Evolutionary conservation across 2,797 vertebrate genomes (phyloP), one percentile per base, ranked within the genome.

Genomic region (Neoniphon sammara): DNA sequence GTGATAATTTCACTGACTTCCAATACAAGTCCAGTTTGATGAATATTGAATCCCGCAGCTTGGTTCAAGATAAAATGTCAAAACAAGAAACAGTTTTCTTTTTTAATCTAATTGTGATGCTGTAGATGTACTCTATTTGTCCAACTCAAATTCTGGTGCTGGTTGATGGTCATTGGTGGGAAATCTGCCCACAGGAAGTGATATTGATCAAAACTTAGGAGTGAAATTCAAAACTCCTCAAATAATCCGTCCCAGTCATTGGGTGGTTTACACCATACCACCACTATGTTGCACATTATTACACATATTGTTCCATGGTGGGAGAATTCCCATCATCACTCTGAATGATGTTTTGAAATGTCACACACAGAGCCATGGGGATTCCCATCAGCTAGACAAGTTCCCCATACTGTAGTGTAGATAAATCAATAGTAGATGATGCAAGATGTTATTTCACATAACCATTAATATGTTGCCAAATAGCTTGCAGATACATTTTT

Each of bases 291-390:
- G 36, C 36, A 11, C 25, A 27, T 27, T 27, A 27, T 34, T 34
- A 34, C 31, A 34, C 31, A 34, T 27, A 17, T 12, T 46, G 44
- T 56, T 2, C 49, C 25, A 54, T 54, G 4, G 17, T 5, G 46
- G 20, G 14, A 34, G 8, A 71, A 36, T 17, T 65, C 27, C 57
- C 58, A 60, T 44, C 2, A 31, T 59, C 15, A 75, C 50, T n/a
- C 1, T 31, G 8, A 53, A 27, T 49, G 7, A 44, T 54, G 27
- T 57, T 64, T 67, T 31, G 4, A 74, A 76, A 42, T 66, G 58
- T 70, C 46, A 52, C 17, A 67, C 2, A 47, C 6, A 47, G 5
- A 50, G 9, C 18, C 9, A 21, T 10, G 47, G 47, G 47, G 18
- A 20, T 50, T 50, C 20, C 18, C 7, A 5, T 50, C 47, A 50